These are phyloP conservation scores for Ostrea edulis DNA, from an alignment of 1,140 invertebrate genomes.

Conservation along the genomic window DNA sequence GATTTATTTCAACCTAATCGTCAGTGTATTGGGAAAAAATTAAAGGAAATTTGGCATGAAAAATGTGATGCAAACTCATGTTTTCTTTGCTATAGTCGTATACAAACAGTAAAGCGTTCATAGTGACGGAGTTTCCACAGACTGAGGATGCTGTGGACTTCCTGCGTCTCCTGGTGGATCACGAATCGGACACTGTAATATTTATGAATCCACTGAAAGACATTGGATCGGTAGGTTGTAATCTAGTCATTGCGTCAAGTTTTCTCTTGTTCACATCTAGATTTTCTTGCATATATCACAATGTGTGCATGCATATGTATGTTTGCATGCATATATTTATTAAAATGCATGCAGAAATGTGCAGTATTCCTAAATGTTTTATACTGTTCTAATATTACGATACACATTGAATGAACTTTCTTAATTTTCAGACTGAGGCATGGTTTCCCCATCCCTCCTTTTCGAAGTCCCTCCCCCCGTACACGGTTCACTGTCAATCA, in stretches of 20 bases:
- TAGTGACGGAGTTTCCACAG: background rate
- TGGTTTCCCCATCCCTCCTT: background rate
- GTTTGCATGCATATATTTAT: too few relatives aligned
- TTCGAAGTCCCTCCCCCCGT: background rate
- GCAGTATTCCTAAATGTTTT: background rate
- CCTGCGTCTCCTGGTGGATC: too few relatives aligned
- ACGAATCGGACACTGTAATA: background rate
- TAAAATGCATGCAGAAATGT: too few relatives aligned
- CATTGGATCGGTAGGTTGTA: background rate
- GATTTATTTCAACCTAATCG: too few relatives aligned
- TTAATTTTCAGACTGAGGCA: background rate
- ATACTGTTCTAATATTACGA: background rate
- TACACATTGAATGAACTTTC: background rate
- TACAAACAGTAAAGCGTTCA: background rate
- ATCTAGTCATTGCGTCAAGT: too few relatives aligned
- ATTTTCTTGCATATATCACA: background rate
- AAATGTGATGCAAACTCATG: too few relatives aligned
- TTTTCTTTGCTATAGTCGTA: too few relatives aligned
- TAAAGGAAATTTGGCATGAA: too few relatives aligned
- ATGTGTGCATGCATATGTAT: background rate
- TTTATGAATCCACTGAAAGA: background rate
- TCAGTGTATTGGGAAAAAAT: too few relatives aligned
- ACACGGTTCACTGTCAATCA: background rate
- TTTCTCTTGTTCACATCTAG: too few relatives aligned
- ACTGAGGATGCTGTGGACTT: background rate